Conservation (phyloP, 2,113 vertebrate species). For the Saguinus imperator region DNA sequence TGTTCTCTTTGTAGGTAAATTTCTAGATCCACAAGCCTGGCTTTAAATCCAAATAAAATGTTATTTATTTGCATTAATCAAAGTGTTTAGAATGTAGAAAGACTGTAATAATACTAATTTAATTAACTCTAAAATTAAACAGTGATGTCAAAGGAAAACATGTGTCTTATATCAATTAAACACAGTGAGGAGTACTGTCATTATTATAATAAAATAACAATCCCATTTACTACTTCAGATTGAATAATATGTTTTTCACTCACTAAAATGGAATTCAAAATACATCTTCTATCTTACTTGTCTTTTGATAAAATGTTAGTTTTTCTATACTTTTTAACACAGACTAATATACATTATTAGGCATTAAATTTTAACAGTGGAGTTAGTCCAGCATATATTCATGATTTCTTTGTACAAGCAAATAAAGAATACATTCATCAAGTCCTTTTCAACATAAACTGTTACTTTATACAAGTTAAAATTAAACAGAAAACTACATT, state of each 20-base stretch:
- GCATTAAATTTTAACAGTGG: background rate
- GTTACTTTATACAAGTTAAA: background rate
- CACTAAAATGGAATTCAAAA: background rate
- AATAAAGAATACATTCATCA: background rate
- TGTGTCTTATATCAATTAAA: constrained; percentile 40
- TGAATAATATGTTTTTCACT: background rate
- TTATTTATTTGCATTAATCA: background rate
- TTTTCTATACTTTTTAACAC: background rate
- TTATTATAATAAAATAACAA: constrained; percentile 22
- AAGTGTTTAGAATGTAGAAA: background rate
- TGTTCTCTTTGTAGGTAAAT: background rate
- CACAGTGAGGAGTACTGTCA: background rate
- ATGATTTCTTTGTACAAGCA: background rate
- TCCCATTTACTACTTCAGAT: background rate
- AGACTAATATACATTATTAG: background rate
- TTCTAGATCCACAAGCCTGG: constrained; percentile 19
- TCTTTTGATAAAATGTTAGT: background rate
- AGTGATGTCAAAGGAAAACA: constrained; percentile 40
- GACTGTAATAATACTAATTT: constrained; percentile 26
- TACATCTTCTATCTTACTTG: background rate
- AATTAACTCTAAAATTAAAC: constrained; percentile 64
- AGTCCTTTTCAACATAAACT: background rate
- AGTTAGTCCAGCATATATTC: background rate
- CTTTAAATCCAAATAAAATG: too few species aligned
- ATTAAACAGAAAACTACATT: background rate